These are phyloP conservation scores for Odocoileus virginianus DNA, from an alignment of 2,113 vertebrate species.

Conservation along the genomic window DNA sequence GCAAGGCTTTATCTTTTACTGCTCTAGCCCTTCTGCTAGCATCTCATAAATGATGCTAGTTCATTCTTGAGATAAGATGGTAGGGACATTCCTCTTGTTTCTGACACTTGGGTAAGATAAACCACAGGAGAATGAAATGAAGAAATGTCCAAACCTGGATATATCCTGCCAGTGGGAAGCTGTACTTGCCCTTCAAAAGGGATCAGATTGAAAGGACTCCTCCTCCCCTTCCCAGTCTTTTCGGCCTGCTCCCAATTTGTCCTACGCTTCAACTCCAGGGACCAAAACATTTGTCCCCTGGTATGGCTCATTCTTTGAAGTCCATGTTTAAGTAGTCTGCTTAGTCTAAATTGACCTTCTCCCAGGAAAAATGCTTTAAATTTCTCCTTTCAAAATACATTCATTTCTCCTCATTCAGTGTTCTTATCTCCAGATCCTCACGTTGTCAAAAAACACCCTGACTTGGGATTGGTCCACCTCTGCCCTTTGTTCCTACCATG, in stretches of 20 bases:
- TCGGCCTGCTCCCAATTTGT: accelerated
- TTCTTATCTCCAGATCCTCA: not conserved
- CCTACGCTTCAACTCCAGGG: not conserved
- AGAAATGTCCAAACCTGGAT: not conserved
- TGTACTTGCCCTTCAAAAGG: not conserved
- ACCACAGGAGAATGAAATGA: not conserved
- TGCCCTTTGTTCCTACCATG: accelerated
- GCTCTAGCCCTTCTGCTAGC: not conserved
- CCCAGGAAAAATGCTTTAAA: not conserved
- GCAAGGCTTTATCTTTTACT: not conserved
- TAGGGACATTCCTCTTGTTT: not conserved
- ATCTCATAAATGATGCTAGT: not conserved
- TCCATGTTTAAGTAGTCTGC: not conserved
- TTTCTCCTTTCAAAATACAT: not conserved
- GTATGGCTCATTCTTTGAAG: too few species aligned
- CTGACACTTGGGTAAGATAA: not conserved
- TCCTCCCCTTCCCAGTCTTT: not conserved
- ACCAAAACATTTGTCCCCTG: not conserved
- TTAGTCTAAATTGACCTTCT: not conserved
- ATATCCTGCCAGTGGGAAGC: not conserved
- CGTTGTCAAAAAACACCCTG: not conserved
- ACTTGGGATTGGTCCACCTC: accelerated
- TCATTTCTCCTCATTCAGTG: not conserved
- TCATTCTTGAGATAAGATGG: not conserved
- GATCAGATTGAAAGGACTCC: not conserved